These are phyloP conservation scores for Hybognathus amarus DNA, from an alignment of 2,797 vertebrate genomes.

Conservation along the genomic window DNA sequence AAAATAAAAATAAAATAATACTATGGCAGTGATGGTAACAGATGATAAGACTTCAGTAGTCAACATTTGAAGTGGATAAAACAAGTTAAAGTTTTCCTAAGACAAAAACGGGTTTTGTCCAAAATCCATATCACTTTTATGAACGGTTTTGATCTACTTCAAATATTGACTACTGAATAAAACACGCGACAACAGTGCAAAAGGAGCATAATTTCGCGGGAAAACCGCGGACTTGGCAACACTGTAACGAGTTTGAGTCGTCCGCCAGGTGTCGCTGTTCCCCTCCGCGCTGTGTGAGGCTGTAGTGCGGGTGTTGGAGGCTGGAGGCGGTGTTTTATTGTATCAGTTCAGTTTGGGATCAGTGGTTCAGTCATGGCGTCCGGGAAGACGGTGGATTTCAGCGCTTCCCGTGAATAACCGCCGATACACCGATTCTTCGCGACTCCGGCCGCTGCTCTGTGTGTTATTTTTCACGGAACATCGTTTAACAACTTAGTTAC, in stretches of 20 bases:
- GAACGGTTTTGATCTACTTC: no score
- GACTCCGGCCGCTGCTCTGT: background rate
- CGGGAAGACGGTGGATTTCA: conserved; percentile 29
- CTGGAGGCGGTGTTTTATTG: conserved; percentile 49
- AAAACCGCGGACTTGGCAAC: background rate
- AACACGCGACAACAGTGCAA: background rate
- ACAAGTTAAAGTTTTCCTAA: no score
- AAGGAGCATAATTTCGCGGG: background rate
- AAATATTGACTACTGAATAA: no score
- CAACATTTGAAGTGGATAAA: no score
- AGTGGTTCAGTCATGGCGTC: conserved; percentile 55
- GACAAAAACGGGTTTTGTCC: no score
- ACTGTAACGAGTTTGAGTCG: background rate
- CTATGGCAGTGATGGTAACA: no score
- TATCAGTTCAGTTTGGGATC: conserved; percentile 25
- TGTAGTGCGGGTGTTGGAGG: conserved; percentile 27
- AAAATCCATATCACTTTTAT: no score
- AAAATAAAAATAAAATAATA: no score
- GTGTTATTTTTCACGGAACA: background rate
- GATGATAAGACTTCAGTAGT: no score
- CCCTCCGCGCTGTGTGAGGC: background rate
- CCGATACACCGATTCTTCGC: background rate
- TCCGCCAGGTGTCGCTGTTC: conserved; percentile 36
- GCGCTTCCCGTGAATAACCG: conserved; percentile 21
- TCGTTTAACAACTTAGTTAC: background rate